Conservation (phyloP, 2,113 vertebrate genomes). For the Nettapus auritus region DNA sequence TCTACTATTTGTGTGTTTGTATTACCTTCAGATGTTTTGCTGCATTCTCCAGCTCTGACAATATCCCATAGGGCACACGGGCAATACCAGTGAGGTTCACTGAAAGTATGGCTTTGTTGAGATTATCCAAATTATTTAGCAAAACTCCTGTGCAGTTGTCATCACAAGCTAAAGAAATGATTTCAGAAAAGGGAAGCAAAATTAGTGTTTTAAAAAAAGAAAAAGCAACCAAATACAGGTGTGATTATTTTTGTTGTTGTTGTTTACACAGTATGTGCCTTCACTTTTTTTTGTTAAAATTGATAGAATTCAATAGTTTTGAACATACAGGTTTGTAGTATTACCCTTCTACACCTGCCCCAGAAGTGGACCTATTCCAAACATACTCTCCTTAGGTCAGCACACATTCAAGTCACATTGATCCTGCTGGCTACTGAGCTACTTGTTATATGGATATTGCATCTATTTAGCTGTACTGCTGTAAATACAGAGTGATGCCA, state of each 20-base stretch:
- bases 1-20: background rate
- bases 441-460: background rate
- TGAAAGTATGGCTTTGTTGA: slow-evolving; percentile 67
- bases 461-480: background rate
- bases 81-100: slow-evolving; percentile 80
- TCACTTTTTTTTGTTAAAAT: background rate
- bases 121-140: slow-evolving; percentile 80
- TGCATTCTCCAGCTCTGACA: slow-evolving; percentile 83
- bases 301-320: background rate
- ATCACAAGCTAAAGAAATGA: slow-evolving; percentile 81
- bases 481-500: background rate
- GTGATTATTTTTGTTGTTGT: background rate
- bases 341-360: background rate
- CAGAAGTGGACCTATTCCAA: background rate
- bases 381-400: background rate
- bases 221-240: background rate
- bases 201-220: background rate
- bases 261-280: background rate
- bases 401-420: background rate
- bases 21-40: slow-evolving; percentile 82
- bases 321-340: background rate
- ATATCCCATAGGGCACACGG: slow-evolving; percentile 74
- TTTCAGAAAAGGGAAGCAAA: background rate
- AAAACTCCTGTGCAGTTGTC: slow-evolving; percentile 86
- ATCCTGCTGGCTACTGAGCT: background rate